phyloP scores from a whole-genome alignment of 2,888 invertebrate genomes.

The Tenthredo distinguenda region DNA sequence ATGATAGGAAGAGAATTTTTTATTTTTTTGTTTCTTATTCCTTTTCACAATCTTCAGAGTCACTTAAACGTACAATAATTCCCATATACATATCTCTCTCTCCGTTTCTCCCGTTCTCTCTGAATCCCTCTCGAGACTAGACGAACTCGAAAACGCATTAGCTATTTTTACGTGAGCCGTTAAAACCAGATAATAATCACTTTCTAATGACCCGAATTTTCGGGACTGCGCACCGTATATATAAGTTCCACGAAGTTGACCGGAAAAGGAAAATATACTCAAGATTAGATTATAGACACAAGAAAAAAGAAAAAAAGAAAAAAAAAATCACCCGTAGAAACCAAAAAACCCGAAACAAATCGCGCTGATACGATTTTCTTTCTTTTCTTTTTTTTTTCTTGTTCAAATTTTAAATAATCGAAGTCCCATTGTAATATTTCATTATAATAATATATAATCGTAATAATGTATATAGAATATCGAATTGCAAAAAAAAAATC shows the following conservation, averaged over 20 bases:
- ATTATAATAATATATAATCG: too few relatives aligned
- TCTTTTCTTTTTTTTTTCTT: too few relatives aligned
- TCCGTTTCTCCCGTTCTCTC: background rate
- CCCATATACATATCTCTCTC: background rate
- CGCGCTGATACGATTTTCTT: background rate
- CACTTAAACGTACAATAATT: background rate
- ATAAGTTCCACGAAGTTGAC: conserved; percentile 15
- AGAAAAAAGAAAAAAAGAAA: background rate
- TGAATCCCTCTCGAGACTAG: background rate
- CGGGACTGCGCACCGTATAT: background rate
- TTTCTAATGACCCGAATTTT: conserved; percentile 31
- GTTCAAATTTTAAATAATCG: too few relatives aligned
- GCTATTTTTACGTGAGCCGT: conserved; percentile 25
- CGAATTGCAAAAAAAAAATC: background rate
- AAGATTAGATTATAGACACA: background rate
- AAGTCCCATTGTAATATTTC: too few relatives aligned
- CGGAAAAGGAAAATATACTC: conserved; percentile 23
- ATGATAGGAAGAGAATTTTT: background rate
- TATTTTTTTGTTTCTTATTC: background rate
- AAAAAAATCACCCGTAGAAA: background rate
- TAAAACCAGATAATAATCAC: conserved; percentile 35
- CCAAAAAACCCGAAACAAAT: background rate
- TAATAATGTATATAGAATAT: too few relatives aligned
- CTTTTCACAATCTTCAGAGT: background rate
- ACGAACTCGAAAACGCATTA: conserved; percentile 3